Percentiles rank a stretch among this genome's conserved stretches.
phyloP scores from a whole-genome alignment of 2,888 invertebrate genomes.

The Drosophila leonis region DNA sequence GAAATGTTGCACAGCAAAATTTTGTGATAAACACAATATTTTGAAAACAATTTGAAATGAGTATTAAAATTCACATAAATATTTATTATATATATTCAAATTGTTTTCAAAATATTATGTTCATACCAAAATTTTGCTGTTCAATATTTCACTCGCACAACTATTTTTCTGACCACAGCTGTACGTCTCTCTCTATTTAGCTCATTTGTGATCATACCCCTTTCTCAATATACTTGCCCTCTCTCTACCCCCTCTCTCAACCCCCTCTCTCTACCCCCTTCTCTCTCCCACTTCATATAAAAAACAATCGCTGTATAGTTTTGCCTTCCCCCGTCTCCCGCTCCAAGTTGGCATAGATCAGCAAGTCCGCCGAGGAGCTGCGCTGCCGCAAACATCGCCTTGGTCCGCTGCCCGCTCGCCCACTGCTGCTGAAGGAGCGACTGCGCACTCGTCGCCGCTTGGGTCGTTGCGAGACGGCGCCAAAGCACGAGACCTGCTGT shows the following conservation, averaged over 20 bases:
- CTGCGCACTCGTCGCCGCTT: slow-evolving; percentile 83
- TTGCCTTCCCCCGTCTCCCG: slow-evolving; percentile 16
- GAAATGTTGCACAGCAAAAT: too few species aligned
- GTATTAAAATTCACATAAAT: too few species aligned
- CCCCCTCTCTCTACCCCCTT: not conserved
- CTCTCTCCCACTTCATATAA: slow-evolving; percentile 36
- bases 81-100: too few species aligned
- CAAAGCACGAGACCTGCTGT: slow-evolving; percentile 82
- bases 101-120: too few species aligned
- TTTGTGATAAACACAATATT: too few species aligned
- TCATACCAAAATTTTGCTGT: too few species aligned
- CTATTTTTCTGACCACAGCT: too few species aligned
- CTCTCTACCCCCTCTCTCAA: not conserved
- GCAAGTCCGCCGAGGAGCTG: slow-evolving; percentile 83
- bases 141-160: too few species aligned
- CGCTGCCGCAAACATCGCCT: slow-evolving; percentile 68
- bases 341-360: slow-evolving; percentile 69
- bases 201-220: not conserved
- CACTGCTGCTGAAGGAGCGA: slow-evolving; percentile 83
- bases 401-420: slow-evolving; percentile 26
- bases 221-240: too few species aligned
- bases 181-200: too few species aligned
- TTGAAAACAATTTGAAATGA: too few species aligned
- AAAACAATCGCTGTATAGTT: slow-evolving; percentile 60
- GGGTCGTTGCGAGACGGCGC: slow-evolving; percentile 67